These are phyloP conservation scores for Zophobas atratus DNA, from an alignment of 1,140 invertebrate genomes.

Conservation along the genomic window DNA sequence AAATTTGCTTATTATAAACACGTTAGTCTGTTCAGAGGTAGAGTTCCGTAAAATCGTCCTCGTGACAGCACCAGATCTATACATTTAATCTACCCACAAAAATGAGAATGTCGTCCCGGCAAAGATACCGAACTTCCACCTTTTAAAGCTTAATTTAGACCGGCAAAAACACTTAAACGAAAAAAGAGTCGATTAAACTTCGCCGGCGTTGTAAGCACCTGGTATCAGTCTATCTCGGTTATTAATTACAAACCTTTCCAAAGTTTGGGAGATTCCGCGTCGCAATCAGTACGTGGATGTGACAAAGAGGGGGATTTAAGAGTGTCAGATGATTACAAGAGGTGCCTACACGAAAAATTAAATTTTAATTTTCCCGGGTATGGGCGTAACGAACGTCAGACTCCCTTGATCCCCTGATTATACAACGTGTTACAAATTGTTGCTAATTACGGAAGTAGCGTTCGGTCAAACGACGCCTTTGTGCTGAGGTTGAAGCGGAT, in stretches of 20 bases:
- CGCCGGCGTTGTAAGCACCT: constrained; percentile 1
- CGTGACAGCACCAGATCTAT: too few relatives aligned
- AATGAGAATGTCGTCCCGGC: too few relatives aligned
- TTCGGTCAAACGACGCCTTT: neutral
- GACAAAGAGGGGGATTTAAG: neutral
- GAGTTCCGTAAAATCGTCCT: too few relatives aligned
- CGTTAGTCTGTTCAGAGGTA: too few relatives aligned
- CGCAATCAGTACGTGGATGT: neutral
- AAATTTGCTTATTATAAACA: too few relatives aligned
- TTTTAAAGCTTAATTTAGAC: too few relatives aligned
- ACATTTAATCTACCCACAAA: too few relatives aligned
- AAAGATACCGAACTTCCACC: too few relatives aligned
- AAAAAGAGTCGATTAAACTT: too few relatives aligned
- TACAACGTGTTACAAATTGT: neutral
- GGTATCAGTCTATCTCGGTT: constrained; percentile 3
- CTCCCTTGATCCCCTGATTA: constrained; percentile 27
- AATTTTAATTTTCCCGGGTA: constrained; percentile 8
- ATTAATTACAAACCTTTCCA: neutral
- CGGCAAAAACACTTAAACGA: too few relatives aligned
- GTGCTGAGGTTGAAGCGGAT: too few relatives aligned
- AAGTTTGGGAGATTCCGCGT: neutral
- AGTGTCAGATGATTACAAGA: neutral
- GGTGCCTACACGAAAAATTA: constrained; percentile 33
- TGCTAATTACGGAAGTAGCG: neutral
- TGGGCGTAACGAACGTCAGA: constrained; percentile 14